Percentiles rank a stretch among this genome's conserved stretches.
Evolutionary conservation across 2,113 vertebrate genomes (phyloP).

Genomic region (Amphiprion ocellaris): DNA sequence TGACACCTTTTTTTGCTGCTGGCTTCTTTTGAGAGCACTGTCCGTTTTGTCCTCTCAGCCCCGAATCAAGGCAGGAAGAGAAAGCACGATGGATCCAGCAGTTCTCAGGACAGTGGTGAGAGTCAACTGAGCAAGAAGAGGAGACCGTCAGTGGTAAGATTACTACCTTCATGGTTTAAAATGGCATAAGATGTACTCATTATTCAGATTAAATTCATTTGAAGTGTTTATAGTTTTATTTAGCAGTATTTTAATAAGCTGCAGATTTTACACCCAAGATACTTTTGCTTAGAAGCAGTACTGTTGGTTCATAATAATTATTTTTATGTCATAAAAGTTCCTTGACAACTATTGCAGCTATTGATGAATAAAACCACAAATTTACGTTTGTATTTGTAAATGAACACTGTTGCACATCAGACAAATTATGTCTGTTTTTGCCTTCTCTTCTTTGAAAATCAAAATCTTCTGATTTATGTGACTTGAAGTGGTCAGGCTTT

Average conservation of each 20-base stretch:
- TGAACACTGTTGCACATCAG: too few relatives aligned
- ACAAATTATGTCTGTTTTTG: too few relatives aligned
- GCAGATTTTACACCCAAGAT: too few relatives aligned
- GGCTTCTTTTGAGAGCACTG: background rate
- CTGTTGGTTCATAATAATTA: background rate
- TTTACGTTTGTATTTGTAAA: too few relatives aligned
- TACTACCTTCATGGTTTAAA: background rate
- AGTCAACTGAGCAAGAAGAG: conserved; percentile 84
- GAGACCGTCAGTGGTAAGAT: conserved; percentile 83
- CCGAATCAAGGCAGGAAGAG: conserved; percentile 84
- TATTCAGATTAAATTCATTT: background rate
- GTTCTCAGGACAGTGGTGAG: conserved; percentile 71
- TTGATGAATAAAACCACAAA: too few relatives aligned
- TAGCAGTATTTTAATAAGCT: too few relatives aligned
- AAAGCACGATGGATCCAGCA: conserved; percentile 81
- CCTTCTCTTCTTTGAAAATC: background rate
- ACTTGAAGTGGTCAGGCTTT: background rate
- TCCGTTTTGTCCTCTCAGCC: conserved; percentile 20
- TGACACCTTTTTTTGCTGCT: background rate
- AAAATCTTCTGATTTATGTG: background rate
- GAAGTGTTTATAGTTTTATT: too few relatives aligned
- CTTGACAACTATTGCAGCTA: background rate
- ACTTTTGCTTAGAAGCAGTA: too few relatives aligned
- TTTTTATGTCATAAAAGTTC: too few relatives aligned
- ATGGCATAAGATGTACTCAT: background rate